Base-by-base conservation (phyloP, 2,113 vertebrate genomes). In the Protomyctophum bolini region DNA sequence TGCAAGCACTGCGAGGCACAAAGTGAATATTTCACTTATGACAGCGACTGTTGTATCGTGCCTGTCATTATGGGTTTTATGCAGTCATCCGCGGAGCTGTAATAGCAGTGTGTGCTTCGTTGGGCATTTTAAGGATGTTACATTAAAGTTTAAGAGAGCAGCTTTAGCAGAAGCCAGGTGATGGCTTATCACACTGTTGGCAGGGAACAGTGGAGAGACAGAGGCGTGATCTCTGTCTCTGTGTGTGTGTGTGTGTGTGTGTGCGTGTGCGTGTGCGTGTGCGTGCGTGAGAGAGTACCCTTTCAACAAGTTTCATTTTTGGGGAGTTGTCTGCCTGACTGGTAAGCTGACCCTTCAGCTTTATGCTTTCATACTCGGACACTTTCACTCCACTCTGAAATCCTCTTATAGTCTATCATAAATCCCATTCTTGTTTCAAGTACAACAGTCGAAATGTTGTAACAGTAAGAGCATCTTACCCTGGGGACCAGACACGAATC, bases 221-320 rank as follows among this genome's bases (percentile, higher is more conserved):
- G 55, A 72, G 60, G 68, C 70, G 79, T 88, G 89, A 91, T 92
- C 81, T 83, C 85, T 80, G 80, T 86, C 85, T 87, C 87, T 70
- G 63, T 69, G 75, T 72, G 72, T 82, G 66, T 21, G 54, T 49
- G 47, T 68, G 75, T 82, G 71, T 41, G 58, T 29, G 47, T 56
- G 59, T 56, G 15, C 41, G 68, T 29, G 55, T 58, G 14, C 21
- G 55, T 4, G 46, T 64, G 75, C 46, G 51, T 65, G 63, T 70
- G 33, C 33, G 33, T 41, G 33, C 33, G 5, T 41, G 33, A 41
- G 33, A 2, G 33, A 4, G 4, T 33, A 33, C 4, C 2, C 33
- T 41, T 41, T 41, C 33, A 41, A 41, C 33, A 41, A 41, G 33
- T 41, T 41, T 41, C 33, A 41, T 41, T 41, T 41, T 41, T 41